Percentiles rank a stretch among this genome's conserved stretches.
Evolutionary conservation across 2,888 invertebrate genomes (phyloP).

Genomic region (Sthenelais limicola): DNA sequence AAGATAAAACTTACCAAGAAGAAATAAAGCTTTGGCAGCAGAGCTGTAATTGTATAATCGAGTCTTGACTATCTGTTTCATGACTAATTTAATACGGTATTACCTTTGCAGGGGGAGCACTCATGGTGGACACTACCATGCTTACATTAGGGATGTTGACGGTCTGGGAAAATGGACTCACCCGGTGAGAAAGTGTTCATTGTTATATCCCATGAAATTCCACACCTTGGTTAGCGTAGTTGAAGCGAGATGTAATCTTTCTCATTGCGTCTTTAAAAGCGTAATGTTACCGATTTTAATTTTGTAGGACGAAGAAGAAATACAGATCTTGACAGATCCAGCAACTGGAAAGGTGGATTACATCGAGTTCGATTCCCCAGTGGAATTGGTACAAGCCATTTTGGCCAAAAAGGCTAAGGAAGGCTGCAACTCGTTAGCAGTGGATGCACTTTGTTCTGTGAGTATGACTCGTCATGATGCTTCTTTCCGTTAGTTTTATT

Average conservation of each 20-base stretch:
- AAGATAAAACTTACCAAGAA: too few relatives aligned
- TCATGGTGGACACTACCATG: slow-evolving; percentile 72
- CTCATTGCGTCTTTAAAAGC: neutral
- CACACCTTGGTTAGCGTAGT: neutral
- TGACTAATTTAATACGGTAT: too few relatives aligned
- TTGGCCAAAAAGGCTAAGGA: slow-evolving; percentile 50
- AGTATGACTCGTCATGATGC: slow-evolving; percentile 48
- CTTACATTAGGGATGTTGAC: slow-evolving; percentile 72
- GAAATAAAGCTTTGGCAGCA: too few relatives aligned
- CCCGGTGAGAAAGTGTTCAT: slow-evolving; percentile 59
- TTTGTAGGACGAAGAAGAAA: slow-evolving; percentile 59
- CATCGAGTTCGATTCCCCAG: slow-evolving; percentile 65
- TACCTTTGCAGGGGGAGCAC: slow-evolving; percentile 65
- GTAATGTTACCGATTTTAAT: neutral
- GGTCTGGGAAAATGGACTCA: slow-evolving; percentile 68
- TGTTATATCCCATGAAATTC: neutral
- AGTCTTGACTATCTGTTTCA: too few relatives aligned
- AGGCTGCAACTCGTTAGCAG: slow-evolving; percentile 55
- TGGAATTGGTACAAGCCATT: slow-evolving; percentile 63
- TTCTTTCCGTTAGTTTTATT: too few relatives aligned
- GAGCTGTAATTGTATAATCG: too few relatives aligned
- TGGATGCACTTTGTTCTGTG: slow-evolving; percentile 65
- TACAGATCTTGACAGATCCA: slow-evolving; percentile 57
- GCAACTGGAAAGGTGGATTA: slow-evolving; percentile 52
- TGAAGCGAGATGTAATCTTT: neutral